These are phyloP conservation scores for Lordiphosa fenestrarum DNA, from an alignment of 2,888 invertebrate species.

Conservation along the genomic window DNA sequence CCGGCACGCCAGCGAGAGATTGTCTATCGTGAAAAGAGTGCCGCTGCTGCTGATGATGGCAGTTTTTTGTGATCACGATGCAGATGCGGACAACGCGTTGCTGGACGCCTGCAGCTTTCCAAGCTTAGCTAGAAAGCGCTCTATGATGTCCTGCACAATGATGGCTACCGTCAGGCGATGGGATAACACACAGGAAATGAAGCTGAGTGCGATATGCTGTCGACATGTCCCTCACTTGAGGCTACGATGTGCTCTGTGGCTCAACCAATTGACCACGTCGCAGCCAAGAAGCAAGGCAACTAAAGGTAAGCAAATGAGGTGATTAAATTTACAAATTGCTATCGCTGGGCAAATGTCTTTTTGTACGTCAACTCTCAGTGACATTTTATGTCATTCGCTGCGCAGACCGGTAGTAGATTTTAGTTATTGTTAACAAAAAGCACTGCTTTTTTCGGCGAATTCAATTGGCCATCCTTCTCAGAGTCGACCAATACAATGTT, in stretches of 20 bases:
- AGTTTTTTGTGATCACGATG: constrained; percentile 90
- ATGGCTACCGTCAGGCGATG: constrained; percentile 84
- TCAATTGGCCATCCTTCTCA: too few relatives aligned
- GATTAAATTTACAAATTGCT: neutral
- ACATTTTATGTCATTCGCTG: too few relatives aligned
- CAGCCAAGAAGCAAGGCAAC: constrained; percentile 85
- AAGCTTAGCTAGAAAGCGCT: constrained; percentile 84
- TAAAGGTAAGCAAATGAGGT: constrained; percentile 84
- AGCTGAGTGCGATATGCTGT: constrained; percentile 31
- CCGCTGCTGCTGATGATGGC: constrained; percentile 83
- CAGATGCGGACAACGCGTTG: constrained; percentile 88
- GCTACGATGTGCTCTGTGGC: constrained; percentile 80
- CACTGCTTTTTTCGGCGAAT: too few relatives aligned
- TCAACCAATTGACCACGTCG: constrained; percentile 87
- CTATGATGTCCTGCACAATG: constrained; percentile 85
- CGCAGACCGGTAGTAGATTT: too few relatives aligned
- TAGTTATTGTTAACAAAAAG: too few relatives aligned
- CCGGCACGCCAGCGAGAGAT: constrained; percentile 89
- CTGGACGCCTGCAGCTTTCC: constrained; percentile 84
- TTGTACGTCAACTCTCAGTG: too few relatives aligned
- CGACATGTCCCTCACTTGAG: constrained; percentile 32
- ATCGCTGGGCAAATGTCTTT: neutral
- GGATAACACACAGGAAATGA: constrained; percentile 64
- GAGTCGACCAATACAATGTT: too few relatives aligned
- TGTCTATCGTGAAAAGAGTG: constrained; percentile 84